Conservation (phyloP, 2,888 invertebrate species). For the Cataglyphis rosenhaueri region DNA sequence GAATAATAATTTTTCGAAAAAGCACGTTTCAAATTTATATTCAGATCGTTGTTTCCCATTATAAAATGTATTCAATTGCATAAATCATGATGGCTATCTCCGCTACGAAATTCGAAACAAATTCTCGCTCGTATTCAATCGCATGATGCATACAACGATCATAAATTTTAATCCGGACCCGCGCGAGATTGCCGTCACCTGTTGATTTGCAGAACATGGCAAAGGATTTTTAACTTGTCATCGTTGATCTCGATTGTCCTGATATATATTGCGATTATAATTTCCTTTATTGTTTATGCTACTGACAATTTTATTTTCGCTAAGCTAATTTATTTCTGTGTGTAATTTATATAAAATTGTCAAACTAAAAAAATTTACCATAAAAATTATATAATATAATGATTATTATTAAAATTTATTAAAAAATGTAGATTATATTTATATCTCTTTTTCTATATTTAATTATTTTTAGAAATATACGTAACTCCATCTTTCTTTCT, state of each 20-base stretch:
- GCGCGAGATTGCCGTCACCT: conserved; percentile 47
- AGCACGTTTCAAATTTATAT: conserved; percentile 8
- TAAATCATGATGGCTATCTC: conserved; percentile 23
- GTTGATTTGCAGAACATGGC: conserved; percentile 47
- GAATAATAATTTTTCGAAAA: conserved; percentile 4
- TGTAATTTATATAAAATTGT: neutral
- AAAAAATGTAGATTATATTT: neutral
- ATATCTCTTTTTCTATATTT: neutral
- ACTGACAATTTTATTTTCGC: neutral
- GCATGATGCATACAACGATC: conserved; percentile 19
- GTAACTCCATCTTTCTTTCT: too few species aligned
- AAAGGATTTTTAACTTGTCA: neutral
- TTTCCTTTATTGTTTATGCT: neutral
- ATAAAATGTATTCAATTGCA: neutral
- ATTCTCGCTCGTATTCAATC: neutral
- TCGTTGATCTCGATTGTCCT: neutral
- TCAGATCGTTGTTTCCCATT: neutral
- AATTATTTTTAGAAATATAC: neutral
- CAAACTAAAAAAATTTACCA: neutral
- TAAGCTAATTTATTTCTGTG: neutral
- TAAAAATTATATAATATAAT: neutral
- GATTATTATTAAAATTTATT: conserved; percentile 2
- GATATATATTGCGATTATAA: neutral
- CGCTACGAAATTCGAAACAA: neutral
- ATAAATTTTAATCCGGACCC: conserved; percentile 51